Base-by-base conservation (phyloP, 2,113 vertebrate genomes). In the Scytalopus superciliaris region DNA sequence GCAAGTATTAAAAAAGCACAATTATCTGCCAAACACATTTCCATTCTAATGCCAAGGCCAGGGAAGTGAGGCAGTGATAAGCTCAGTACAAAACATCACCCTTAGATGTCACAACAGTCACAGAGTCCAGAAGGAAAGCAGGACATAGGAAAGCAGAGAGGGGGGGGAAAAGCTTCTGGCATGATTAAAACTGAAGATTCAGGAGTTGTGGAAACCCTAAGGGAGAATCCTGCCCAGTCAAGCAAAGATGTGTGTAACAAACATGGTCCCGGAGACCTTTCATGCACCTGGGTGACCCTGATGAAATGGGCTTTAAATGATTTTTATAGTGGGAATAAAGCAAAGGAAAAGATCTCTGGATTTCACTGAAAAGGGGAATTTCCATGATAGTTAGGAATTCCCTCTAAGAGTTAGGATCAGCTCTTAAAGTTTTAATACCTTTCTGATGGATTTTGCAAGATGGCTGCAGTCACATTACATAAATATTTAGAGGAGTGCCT, bases 241-340 rank as follows among this genome's bases (percentile, higher is more conserved):
- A 63, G 75, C 39, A 49, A 83, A 90, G 79, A 88, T 84, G 24
- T 49, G 60, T 74, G 2, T 88, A 64, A 74, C 80, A 95, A 95
- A 94, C 82, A 94, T 60, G 82, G 44, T 89, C 88, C 72, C 68
- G 66, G 77, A 70, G 90, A 33, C 74, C 76, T 90, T 78, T 44
- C 5, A 0, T 81, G 68, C 31, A 63, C 68, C 60, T 94, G 45
- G 9, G 67, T 86, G 87, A 96, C 84, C 94, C 79, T 56, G 37
- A n/a, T 63, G 84, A 94, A 93, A 73, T 59, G 55, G 78, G 47
- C 75, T 90, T 96, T 80, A 83, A 90, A 80, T 82, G 82, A 74
- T 93, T 97, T 96, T 96, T 93, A 94, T 94, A 7, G 89, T 33
- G 59, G 90, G 79, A 84, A 78, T 97, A 96, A 96, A 95, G 80